These are phyloP conservation scores for Motacilla tschutschensis DNA, from an alignment of 2,113 vertebrate genomes.

Conservation along the genomic window DNA sequence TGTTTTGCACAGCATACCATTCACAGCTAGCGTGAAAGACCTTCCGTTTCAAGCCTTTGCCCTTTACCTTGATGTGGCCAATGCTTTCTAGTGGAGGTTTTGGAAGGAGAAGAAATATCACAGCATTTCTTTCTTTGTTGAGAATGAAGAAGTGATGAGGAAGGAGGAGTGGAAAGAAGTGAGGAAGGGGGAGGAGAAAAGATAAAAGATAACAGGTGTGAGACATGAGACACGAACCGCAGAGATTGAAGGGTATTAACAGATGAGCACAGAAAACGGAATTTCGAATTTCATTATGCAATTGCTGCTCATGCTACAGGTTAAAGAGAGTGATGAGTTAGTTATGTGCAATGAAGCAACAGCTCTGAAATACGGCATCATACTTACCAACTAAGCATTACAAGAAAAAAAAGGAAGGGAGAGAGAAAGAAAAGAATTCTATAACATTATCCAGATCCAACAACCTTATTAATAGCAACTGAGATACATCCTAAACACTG, in stretches of 20 bases:
- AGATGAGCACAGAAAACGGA: conserved; percentile 68
- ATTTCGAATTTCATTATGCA: conserved; percentile 66
- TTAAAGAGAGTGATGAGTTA: conserved; percentile 70
- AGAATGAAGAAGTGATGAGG: conserved; percentile 80
- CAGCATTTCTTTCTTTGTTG: conserved; percentile 90
- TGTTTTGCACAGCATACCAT: conserved; percentile 78
- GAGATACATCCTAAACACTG: conserved; percentile 40
- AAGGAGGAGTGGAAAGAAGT: conserved; percentile 68
- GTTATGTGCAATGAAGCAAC: conserved; percentile 63
- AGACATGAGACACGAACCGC: conserved; percentile 70
- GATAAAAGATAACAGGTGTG: conserved; percentile 77
- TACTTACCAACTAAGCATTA: conserved; percentile 77
- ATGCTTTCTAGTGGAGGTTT: conserved; percentile 90
- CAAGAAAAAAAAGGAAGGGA: conserved; percentile 57
- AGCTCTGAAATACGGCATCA: conserved; percentile 57
- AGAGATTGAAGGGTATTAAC: conserved; percentile 76
- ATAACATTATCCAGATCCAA: conserved; percentile 69
- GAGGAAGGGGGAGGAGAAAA: conserved; percentile 67
- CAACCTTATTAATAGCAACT: conserved; percentile 46
- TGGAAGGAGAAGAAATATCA: conserved; percentile 88
- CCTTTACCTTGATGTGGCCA: conserved; percentile 89
- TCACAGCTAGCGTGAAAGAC: conserved; percentile 87
- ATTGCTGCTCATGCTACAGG: conserved; percentile 73
- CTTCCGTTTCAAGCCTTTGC: conserved; percentile 88
- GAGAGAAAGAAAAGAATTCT: conserved; percentile 67